Base-by-base conservation (phyloP, 2,113 vertebrate species). In the Acanthisitta chloris region DNA sequence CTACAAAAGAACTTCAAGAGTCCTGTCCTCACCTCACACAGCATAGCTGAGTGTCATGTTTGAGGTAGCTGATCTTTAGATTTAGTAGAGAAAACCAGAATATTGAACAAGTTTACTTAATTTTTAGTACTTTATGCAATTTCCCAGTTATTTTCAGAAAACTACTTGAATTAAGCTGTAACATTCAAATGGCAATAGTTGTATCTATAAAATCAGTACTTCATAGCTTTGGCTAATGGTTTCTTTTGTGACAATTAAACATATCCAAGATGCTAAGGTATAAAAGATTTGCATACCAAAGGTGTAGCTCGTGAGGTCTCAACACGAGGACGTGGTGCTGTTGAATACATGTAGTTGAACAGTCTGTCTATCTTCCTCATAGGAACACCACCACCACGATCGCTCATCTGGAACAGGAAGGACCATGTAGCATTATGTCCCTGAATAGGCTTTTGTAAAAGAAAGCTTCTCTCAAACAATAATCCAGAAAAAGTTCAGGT, bases 341-440 rank as follows among this genome's bases (percentile, higher is more conserved):
- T 99, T 82, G 99, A 99, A 97, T 99, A 99, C 81, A 99, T 99
- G 94, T 99, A 99, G 94, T 99, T 99, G 91, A 99, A 99, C 19
- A 99, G 97, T 83, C 99, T 95, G 94, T 99, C 99, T 10, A 99
- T 99, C 96, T 99, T 99, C 79, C 99, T 98, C 96, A 99, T 87
- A 26, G 99, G 99, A 90, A 99, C 99, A 19, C 99, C 99, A 52
- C 99, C 99, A 81, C 99, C 99, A 31, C 98, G 99, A 88, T 99
- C 99, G 65, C 98, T 98, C 97, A 99, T 99, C 99, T 99, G 90
- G 25, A 80, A 86, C 7, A 87, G 91, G 51, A 96, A 77, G 88
- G 51, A 72, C 36, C 18, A 51, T 11, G 36, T 58, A 93, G 45
- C 31, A 40, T 69, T 72, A 57, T 42, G 45, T 61, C 42, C 25